These are phyloP conservation scores for Corythornis cristatus DNA, from an alignment of 2,113 vertebrate genomes.

Conservation along the genomic window DNA sequence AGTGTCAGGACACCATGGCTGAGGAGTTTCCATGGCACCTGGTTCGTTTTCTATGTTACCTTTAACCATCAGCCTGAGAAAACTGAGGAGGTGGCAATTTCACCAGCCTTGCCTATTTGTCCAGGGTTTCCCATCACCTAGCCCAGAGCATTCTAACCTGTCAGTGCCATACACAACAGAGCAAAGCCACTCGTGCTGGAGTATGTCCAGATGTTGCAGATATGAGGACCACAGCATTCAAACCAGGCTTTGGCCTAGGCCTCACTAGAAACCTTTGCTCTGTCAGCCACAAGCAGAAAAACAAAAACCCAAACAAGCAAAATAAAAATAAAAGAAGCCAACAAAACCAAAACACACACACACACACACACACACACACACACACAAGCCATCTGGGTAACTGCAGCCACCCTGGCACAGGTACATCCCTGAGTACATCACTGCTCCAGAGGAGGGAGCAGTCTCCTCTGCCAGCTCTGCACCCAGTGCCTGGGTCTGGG, in stretches of 20 bases:
- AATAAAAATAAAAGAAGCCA: background rate
- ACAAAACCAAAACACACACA: too few species aligned
- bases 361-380: too few species aligned
- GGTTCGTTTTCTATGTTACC: background rate
- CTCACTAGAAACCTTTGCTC: background rate
- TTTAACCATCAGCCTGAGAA: background rate
- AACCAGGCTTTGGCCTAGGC: background rate
- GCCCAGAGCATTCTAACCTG: background rate
- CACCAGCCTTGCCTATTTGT: background rate
- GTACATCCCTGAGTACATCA: background rate
- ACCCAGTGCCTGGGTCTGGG: background rate
- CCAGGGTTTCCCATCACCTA: background rate
- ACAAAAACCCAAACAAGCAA: background rate
- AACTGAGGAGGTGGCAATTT: background rate
- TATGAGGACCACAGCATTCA: background rate
- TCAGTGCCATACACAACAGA: background rate
- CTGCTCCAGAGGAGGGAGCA: background rate
- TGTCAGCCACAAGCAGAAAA: background rate
- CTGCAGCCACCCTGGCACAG: background rate
- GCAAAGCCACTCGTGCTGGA: background rate
- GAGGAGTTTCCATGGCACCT: background rate
- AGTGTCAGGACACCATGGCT: background rate
- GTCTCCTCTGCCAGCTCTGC: background rate
- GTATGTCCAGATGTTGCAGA: background rate
- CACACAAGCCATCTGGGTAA: fast-evolving